These are phyloP conservation scores for Catagonus wagneri DNA, from an alignment of 2,113 vertebrate genomes.

Conservation along the genomic window DNA sequence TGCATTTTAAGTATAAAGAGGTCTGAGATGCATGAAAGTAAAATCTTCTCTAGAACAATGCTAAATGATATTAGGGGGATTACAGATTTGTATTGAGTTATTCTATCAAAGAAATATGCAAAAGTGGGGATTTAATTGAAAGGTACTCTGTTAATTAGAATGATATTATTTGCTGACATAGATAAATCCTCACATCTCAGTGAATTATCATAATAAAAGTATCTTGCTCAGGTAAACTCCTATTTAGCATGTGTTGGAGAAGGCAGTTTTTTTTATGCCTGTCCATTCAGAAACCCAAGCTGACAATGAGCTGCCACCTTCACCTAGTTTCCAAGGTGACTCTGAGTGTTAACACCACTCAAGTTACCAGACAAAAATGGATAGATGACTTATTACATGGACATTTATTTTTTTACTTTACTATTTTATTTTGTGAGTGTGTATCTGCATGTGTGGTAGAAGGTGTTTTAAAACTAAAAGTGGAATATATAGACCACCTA, in stretches of 20 bases:
- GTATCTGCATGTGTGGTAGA: background rate
- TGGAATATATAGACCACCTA: background rate
- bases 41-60: background rate
- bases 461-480: background rate
- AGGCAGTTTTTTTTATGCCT: background rate
- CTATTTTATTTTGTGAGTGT: background rate
- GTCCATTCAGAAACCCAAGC: background rate
- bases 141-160: background rate
- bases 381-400: background rate
- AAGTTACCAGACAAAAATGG: background rate
- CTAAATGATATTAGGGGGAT: background rate
- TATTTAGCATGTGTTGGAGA: rapidly evolving
- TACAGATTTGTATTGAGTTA: background rate
- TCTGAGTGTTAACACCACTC: background rate
- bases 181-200: background rate
- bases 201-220: background rate
- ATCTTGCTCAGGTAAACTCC: background rate
- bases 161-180: background rate
- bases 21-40: background rate
- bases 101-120: background rate
- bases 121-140: background rate
- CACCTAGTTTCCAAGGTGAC: background rate
- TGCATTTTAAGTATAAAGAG: background rate
- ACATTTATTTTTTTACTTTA: background rate
- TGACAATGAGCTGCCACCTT: background rate